Percentiles rank a stretch among this genome's conserved stretches.
Conservation (phyloP, 2,113 vertebrate species). For the Odobenus rosmarus region DNA sequence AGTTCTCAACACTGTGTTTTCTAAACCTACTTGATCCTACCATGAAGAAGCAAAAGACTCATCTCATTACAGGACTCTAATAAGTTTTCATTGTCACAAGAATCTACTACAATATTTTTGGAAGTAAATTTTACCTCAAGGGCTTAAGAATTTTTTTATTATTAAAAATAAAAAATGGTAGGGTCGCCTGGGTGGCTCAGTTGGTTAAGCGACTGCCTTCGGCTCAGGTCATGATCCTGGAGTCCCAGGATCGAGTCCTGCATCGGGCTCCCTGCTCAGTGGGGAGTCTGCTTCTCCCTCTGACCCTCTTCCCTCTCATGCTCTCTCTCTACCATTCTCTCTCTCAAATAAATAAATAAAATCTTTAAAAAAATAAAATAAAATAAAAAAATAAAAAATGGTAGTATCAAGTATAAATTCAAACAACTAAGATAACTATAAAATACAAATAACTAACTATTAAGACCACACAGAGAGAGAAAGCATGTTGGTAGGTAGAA, state of each 20-base stretch:
- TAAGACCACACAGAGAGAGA: neutral
- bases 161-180: neutral
- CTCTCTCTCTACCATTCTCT: no score
- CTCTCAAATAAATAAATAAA: no score
- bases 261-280: no score
- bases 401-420: neutral
- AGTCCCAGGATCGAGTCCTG: no score
- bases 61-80: neutral
- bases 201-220: no score
- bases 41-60: neutral
- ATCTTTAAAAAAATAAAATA: neutral
- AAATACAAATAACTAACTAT: conserved; percentile 7
- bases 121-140: conserved; percentile 13
- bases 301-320: no score
- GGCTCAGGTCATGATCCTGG: no score
- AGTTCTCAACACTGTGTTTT: neutral
- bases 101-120: neutral
- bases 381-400: no score
- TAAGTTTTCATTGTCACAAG: neutral
- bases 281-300: no score
- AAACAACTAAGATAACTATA: neutral
- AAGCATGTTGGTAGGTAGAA: neutral
- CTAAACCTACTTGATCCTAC: neutral
- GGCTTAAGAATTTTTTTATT: neutral
- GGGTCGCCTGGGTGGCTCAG: no score